phyloP scores from a whole-genome alignment of 2,888 invertebrate species.

The Papilio protenor region DNA sequence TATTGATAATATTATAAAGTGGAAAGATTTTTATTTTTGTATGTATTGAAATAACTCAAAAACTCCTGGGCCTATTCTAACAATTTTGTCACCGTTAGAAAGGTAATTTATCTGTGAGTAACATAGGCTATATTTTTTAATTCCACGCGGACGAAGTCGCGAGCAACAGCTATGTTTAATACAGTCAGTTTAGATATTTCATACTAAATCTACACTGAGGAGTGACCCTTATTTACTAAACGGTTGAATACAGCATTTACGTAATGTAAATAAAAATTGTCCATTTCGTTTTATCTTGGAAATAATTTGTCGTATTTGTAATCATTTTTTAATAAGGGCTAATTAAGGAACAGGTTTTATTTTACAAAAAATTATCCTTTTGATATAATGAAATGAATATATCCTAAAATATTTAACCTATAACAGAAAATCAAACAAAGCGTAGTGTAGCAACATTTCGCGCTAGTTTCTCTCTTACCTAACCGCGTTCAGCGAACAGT shows the following conservation, averaged over 20 bases:
- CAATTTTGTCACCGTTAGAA: too few relatives aligned
- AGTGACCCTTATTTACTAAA: too few relatives aligned
- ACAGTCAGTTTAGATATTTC: too few relatives aligned
- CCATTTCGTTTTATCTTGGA: not conserved
- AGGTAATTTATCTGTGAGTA: too few relatives aligned
- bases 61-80: too few relatives aligned
- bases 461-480: slow-evolving; percentile 74
- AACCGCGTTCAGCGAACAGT: slow-evolving; percentile 61
- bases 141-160: too few relatives aligned
- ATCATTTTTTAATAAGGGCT: not conserved
- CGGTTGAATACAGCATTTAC: not conserved
- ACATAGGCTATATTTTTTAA: too few relatives aligned
- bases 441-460: slow-evolving; percentile 62
- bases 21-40: too few relatives aligned
- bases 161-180: too few relatives aligned
- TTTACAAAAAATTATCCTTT: not conserved
- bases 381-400: not conserved
- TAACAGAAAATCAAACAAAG: slow-evolving; percentile 52
- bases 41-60: too few relatives aligned
- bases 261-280: not conserved
- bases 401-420: slow-evolving; percentile 14
- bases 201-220: too few relatives aligned
- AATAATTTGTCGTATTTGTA: not conserved
- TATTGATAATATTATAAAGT: too few relatives aligned
- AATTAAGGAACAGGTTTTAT: not conserved